These are phyloP conservation scores for Microtus ochrogaster DNA, from an alignment of 2,113 vertebrate species.

Conservation along the genomic window DNA sequence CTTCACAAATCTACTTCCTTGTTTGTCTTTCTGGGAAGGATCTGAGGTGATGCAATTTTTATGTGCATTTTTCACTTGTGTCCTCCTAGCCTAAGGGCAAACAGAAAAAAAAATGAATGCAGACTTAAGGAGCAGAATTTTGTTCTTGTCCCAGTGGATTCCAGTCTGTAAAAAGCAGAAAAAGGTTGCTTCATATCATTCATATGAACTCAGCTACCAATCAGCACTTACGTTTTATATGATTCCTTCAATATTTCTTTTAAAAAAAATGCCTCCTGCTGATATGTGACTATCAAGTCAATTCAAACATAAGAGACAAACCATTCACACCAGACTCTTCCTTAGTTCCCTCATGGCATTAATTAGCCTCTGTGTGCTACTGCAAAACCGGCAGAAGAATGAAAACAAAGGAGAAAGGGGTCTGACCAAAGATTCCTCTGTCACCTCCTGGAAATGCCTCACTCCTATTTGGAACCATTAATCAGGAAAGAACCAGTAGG, in stretches of 20 bases:
- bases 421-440: not conserved
- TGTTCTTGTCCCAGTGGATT: not conserved
- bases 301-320: not conserved
- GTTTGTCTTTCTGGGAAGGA: not conserved
- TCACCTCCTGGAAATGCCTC: constrained; percentile 21
- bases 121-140: constrained; percentile 41
- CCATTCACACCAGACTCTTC: not conserved
- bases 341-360: not conserved
- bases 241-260: not conserved
- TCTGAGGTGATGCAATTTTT: not conserved
- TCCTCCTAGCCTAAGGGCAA: not conserved
- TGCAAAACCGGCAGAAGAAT: not conserved
- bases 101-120: not conserved
- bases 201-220: not conserved
- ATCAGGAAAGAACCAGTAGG: constrained; percentile 46
- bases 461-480: constrained; percentile 8
- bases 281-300: not conserved
- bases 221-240: not conserved
- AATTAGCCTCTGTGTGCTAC: not conserved
- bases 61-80: not conserved
- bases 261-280: not conserved
- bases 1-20: not conserved
- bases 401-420: not conserved
- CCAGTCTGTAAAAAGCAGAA: not conserved
- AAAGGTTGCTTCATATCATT: not conserved